These are phyloP conservation scores for Heliothis peltigera DNA, from an alignment of 2,888 invertebrate species.

Conservation along the genomic window DNA sequence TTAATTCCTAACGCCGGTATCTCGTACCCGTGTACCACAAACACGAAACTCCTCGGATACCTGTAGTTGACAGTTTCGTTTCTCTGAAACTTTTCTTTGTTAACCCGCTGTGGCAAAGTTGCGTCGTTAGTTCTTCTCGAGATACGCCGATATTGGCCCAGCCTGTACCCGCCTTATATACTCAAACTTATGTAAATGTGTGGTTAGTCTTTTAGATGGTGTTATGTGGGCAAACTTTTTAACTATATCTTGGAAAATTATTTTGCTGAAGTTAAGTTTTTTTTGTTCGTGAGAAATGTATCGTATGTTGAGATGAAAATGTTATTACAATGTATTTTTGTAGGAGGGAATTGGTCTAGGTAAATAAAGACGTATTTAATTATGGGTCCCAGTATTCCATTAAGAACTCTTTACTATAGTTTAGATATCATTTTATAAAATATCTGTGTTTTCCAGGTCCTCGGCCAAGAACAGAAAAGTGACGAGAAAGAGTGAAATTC, in stretches of 20 bases:
- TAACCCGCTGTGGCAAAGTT: constrained; percentile 72
- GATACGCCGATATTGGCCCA: constrained; percentile 60
- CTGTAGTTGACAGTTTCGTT: constrained; percentile 83
- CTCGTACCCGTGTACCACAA: constrained; percentile 53
- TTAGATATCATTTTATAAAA: no score
- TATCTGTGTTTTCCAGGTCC: no score
- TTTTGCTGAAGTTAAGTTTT: constrained; percentile 5
- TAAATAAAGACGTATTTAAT: no score
- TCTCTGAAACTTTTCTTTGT: constrained; percentile 81
- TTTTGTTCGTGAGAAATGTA: neutral
- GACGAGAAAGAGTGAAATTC: no score
- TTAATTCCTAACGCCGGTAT: constrained; percentile 13
- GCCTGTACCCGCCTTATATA: constrained; percentile 40
- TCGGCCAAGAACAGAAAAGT: no score
- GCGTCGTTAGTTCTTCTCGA: constrained; percentile 72
- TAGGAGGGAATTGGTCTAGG: no score
- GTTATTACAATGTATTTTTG: no score
- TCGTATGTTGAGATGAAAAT: neutral
- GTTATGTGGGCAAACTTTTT: constrained; percentile 19
- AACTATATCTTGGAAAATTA: neutral
- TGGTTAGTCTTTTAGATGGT: constrained; percentile 25
- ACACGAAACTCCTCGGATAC: constrained; percentile 67
- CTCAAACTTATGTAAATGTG: constrained; percentile 41
- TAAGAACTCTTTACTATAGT: no score
- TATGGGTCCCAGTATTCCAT: no score